These are phyloP conservation scores for Apodemia zela DNA, from an alignment of 2,888 invertebrate species.

Conservation along the genomic window DNA sequence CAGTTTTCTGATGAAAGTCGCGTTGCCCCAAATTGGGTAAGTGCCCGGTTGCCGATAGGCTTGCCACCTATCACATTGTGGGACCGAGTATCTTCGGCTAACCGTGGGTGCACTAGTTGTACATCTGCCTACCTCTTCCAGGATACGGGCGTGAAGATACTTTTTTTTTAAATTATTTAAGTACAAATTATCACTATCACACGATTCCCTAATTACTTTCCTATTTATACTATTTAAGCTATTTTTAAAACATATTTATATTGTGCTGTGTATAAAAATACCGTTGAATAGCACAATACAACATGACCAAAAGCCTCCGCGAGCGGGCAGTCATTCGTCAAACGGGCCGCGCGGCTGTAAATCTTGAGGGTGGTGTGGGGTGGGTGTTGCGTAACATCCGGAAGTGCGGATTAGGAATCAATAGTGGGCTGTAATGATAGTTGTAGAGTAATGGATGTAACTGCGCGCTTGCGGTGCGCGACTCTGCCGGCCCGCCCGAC, in stretches of 20 bases:
- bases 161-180: too few species aligned
- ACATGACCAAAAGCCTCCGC: conserved; percentile 26
- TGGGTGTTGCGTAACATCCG: conserved; percentile 73
- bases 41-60: too few species aligned
- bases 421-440: conserved; percentile 78
- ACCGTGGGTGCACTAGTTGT: too few species aligned
- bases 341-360: conserved; percentile 59
- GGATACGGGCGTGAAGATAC: too few species aligned
- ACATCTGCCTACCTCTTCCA: too few species aligned
- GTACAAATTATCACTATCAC: too few species aligned
- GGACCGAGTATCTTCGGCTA: too few species aligned
- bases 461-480: conserved; percentile 65
- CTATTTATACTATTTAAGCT: background rate
- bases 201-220: background rate
- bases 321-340: conserved; percentile 75
- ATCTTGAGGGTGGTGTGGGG: conserved; percentile 53
- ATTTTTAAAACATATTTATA: background rate
- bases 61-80: too few species aligned
- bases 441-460: conserved; percentile 69
- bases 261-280: background rate
- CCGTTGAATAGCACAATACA: conserved; percentile 18
- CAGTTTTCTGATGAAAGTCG: too few species aligned
- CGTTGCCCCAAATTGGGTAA: too few species aligned
- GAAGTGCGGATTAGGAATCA: conserved; percentile 81
- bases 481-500: conserved; percentile 21